Evolutionary conservation across 1,140 invertebrate genomes (phyloP), one percentile per base, ranked within the genome.

Genomic region (Penaeus japonicus): DNA sequence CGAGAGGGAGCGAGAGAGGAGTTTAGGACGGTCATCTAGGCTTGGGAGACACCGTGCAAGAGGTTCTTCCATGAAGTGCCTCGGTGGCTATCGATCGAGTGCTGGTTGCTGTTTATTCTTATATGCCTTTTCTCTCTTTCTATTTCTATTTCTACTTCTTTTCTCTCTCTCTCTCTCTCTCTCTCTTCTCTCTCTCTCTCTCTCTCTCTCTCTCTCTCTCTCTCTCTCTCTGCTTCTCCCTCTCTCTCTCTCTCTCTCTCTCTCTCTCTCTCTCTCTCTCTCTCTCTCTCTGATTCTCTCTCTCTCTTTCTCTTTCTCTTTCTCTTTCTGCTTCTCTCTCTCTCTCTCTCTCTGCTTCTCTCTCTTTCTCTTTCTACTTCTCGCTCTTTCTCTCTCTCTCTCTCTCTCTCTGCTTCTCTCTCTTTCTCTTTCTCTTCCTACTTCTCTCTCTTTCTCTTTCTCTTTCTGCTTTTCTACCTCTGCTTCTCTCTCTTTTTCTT

Each of bases 181-280:
- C n/a, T n/a, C n/a, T n/a, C n/a, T n/a, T n/a, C 70, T 73, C 20
- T n/a, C 20, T n/a, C 20, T 73, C 70, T 73, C 20, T n/a, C 20
- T 73, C 70, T 73, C 20, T n/a, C 20, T 73, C 70, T n/a, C 20
- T n/a, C 70, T 73, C 70, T n/a, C 20, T n/a, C 70, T 73, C 70
- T n/a, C 20, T n/a, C 70, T 73, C 70, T n/a, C 20, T n/a, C 70
- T 73, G 24, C 35, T 32, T 73, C 70, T 73, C 70, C 35, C 70
- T 73, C 70, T 73, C 70, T 73, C 70, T 73, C 70, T 73, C 70
- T 73, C 70, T 73, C 70, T 73, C 70, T 73, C 70, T 73, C 70
- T 73, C 70, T 73, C 70, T 73, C 70, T 73, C 70, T 73, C 70
- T 73, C 70, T 73, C 70, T 73, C 70, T 73, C 70, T 73, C 70